phyloP scores from a whole-genome alignment of 2,113 vertebrate genomes.

The Columbina picui region DNA sequence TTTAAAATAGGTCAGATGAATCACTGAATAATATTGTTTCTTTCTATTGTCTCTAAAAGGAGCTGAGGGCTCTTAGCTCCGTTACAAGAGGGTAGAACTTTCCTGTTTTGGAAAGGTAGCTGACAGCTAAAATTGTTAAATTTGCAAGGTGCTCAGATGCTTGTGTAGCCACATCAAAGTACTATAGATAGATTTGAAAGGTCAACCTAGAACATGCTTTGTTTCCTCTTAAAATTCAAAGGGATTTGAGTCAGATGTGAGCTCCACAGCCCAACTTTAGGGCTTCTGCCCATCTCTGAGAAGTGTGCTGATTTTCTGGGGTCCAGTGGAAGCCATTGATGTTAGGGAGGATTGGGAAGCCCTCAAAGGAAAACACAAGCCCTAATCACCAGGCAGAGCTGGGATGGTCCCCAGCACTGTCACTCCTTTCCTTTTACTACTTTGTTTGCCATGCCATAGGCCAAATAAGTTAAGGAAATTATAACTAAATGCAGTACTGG shows the following conservation, averaged over 20 bases:
- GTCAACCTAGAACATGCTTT: neutral
- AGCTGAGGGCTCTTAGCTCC: conserved; percentile 11
- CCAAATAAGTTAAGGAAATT: neutral
- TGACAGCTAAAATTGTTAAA: conserved; percentile 34
- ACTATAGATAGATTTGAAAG: conserved; percentile 10
- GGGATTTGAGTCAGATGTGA: neutral
- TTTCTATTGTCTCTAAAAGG: conserved; percentile 45
- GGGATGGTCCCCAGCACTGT: neutral
- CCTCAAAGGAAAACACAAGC: neutral
- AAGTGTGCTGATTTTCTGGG: neutral
- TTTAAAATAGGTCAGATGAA: conserved; percentile 59
- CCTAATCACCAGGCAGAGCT: neutral
- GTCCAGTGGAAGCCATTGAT: neutral
- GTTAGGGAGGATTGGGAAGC: neutral
- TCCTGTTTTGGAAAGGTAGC: conserved; percentile 56
- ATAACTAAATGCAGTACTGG: neutral
- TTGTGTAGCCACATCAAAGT: neutral
- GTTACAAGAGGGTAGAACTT: neutral
- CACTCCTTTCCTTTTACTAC: neutral
- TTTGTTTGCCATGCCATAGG: neutral
- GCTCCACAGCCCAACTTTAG: neutral
- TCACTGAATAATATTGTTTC: conserved; percentile 30
- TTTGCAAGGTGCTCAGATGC: neutral
- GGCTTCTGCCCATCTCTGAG: neutral
- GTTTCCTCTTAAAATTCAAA: conserved; percentile 15